Evolutionary conservation across 2,888 invertebrate genomes (phyloP).

Genomic region (Dryobota labecula): DNA sequence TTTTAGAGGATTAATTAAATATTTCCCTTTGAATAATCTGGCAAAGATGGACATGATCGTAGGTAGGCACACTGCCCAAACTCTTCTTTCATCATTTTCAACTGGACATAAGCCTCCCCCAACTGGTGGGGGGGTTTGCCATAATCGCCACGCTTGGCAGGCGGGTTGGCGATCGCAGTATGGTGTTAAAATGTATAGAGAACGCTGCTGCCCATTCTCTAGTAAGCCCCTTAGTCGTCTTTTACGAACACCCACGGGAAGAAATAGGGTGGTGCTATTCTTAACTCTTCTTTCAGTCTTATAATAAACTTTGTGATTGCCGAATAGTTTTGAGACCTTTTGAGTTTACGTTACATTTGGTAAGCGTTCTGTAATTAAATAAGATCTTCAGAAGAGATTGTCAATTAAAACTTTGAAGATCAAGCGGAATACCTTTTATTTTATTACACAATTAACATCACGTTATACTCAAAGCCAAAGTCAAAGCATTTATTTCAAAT

Average conservation of each 20-base stretch:
- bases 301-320: constrained; percentile 9
- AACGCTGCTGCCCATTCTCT: too few species aligned
- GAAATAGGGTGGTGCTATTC: too few species aligned
- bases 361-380: constrained; percentile 30
- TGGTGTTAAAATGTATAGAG: too few species aligned
- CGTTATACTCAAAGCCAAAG: too few species aligned
- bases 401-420: constrained; percentile 44
- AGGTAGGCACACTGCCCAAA: not conserved
- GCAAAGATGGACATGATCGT: not conserved
- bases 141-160: too few species aligned
- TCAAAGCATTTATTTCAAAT: too few species aligned
- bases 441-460: constrained; percentile 4
- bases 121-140: too few species aligned
- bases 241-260: too few species aligned
- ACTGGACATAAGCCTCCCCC: too few species aligned
- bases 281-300: not conserved
- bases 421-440: constrained; percentile 29
- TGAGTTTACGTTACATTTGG: constrained; percentile 20
- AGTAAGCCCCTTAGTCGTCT: too few species aligned
- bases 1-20: not conserved
- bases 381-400: constrained; percentile 21
- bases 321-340: constrained; percentile 24
- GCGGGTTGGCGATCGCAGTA: too few species aligned
- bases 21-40: not conserved
- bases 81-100: not conserved